phyloP scores from a whole-genome alignment of 1,140 invertebrate species.

The Drosophila kikkawai region DNA sequence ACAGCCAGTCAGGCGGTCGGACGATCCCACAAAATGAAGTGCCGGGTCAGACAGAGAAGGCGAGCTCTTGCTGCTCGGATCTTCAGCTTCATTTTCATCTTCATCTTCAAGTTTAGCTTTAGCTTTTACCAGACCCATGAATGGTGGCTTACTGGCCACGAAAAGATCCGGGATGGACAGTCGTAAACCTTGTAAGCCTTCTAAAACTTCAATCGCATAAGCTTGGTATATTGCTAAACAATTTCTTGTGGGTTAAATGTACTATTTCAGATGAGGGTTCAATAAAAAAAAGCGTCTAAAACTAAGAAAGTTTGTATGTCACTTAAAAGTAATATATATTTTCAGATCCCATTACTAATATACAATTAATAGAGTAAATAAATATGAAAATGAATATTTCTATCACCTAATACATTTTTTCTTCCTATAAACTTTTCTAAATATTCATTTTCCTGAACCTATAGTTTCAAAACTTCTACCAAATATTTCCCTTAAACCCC shows the following conservation, averaged over 20 bases:
- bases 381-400: no score
- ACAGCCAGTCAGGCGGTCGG: constrained; percentile 70
- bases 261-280: neutral
- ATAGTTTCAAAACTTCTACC: neutral
- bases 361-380: no score
- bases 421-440: no score
- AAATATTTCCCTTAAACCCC: neutral
- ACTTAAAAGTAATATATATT: no score
- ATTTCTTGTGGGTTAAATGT: neutral
- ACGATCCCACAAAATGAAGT: constrained; percentile 79
- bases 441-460: neutral
- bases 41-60: constrained; percentile 57
- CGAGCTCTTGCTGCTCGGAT: constrained; percentile 6
- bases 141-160: constrained; percentile 11
- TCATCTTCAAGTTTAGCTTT: neutral
- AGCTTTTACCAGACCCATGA: constrained; percentile 19
- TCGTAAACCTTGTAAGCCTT: constrained; percentile 8
- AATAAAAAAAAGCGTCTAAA: neutral
- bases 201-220: neutral
- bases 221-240: neutral
- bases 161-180: constrained; percentile 5
- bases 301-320: no score
- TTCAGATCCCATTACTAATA: no score
- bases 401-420: no score
- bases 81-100: constrained; percentile 9